Percentiles rank a stretch among this genome's conserved stretches.
phyloP scores from a whole-genome alignment of 1,140 invertebrate species.

The Drosophila arawakana region DNA sequence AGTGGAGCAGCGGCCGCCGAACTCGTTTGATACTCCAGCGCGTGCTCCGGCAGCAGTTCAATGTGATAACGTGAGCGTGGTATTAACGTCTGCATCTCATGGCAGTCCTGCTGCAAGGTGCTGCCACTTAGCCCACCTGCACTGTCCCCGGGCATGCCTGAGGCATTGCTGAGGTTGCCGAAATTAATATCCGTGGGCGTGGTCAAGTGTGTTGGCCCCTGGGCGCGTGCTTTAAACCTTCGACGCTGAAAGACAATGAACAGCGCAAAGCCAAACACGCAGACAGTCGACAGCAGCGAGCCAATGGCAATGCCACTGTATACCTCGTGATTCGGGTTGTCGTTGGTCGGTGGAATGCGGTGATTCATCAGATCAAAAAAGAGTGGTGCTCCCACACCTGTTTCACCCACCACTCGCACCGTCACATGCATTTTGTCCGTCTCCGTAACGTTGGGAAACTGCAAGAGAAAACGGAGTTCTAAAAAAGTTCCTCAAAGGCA shows the following conservation, averaged over 20 bases:
- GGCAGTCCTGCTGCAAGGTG: slow-evolving; percentile 77
- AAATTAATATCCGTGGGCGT: slow-evolving; percentile 80
- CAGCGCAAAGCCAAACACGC: slow-evolving; percentile 70
- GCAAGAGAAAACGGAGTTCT: not conserved
- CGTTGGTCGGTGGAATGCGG: slow-evolving; percentile 51
- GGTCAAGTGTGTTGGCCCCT: slow-evolving; percentile 69
- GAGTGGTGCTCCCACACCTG: slow-evolving; percentile 74
- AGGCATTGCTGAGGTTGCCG: slow-evolving; percentile 73
- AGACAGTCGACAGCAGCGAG: slow-evolving; percentile 66
- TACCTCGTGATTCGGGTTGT: slow-evolving; percentile 55
- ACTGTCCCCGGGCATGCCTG: slow-evolving; percentile 73
- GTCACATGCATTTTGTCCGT: slow-evolving; percentile 77
- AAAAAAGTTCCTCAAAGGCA: not conserved
- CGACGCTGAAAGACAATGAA: slow-evolving; percentile 76
- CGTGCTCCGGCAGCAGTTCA: slow-evolving; percentile 65
- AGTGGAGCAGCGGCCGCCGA: slow-evolving; percentile 55
- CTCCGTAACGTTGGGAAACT: slow-evolving; percentile 82
- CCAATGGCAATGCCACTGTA: slow-evolving; percentile 81
- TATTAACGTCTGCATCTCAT: slow-evolving; percentile 83
- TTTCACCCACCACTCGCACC: slow-evolving; percentile 78
- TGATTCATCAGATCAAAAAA: slow-evolving; percentile 73
- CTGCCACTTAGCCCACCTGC: slow-evolving; percentile 74
- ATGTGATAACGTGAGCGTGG: slow-evolving; percentile 75
- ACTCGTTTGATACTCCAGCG: slow-evolving; percentile 72
- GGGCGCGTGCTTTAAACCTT: slow-evolving; percentile 74